Base-by-base conservation (phyloP, 2,888 invertebrate genomes). In the Chrysopilus asiliformis region DNA sequence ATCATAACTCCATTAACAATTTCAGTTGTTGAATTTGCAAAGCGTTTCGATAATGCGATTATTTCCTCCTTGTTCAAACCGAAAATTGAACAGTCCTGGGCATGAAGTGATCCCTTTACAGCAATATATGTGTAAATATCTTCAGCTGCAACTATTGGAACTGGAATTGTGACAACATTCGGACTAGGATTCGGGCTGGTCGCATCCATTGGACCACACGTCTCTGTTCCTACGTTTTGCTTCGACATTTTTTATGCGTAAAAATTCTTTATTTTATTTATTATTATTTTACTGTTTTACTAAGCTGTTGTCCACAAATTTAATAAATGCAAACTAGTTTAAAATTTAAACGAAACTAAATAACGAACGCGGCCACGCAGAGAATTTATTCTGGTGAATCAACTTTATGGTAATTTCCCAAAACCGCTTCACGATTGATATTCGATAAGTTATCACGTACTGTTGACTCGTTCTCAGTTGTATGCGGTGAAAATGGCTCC, bases 31-130 rank as follows among this genome's bases (percentile, higher is more conserved):
- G 75, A 69, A 55, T 70, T 74, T 36, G 74, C 71, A 55, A 74
- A 82, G 51, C 79, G 76, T 56, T 78, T 76, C 19, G 70, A 66
- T 30, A 86, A 56, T 2, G 83, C 84, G 52, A 68, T 68, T 31
- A 71, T 61, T 65, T 85, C 86, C 42, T 76, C 76, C 34, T 68
- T 62, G 51, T 72, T 74, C 46, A 85, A 62, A 38, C 85, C 86
- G 66, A 85, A 86, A 22, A 79, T 77, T 42, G 76, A 70, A 58
- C 78, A 76, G 53, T 83, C 80, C 44, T 64, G 60, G 44, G 82
- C 75, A 66, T 83, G 78, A 40, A 85, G 63, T 4, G 83, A 84
- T 24, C 79, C 85, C 63, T 83, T 85, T 32, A 85, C 74, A 42
- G 79, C 82, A 49, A 81, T 68, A 60, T 86, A 86, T 42, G 75